These are phyloP conservation scores for Muscicapa striata DNA, from an alignment of 2,797 vertebrate species.

Conservation along the genomic window DNA sequence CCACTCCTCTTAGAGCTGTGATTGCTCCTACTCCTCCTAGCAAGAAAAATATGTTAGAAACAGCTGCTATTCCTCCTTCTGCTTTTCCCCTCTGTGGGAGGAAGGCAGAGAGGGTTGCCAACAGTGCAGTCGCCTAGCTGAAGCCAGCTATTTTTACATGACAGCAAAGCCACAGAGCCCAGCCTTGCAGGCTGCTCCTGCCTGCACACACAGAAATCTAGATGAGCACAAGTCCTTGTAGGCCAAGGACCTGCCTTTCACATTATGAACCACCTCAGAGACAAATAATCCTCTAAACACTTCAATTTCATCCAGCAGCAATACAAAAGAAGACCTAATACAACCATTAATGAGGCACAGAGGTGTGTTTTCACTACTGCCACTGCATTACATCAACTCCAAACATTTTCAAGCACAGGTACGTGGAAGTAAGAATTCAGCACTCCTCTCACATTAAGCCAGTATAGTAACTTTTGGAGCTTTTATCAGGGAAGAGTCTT, in stretches of 20 bases:
- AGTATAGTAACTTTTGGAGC: background rate
- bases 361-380: background rate
- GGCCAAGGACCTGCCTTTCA: background rate
- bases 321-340: background rate
- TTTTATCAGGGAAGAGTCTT: background rate
- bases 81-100: conserved; percentile 16
- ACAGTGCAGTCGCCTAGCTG: background rate
- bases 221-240: background rate
- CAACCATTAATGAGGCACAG: background rate
- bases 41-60: conserved; percentile 41
- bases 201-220: background rate
- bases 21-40: conserved; percentile 40
- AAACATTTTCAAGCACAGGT: background rate
- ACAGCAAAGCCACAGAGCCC: background rate
- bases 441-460: background rate
- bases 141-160: conserved; percentile 39
- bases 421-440: background rate
- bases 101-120: conserved; percentile 46
- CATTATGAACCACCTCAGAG: background rate
- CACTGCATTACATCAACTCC: background rate
- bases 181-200: background rate
- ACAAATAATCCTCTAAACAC: background rate
- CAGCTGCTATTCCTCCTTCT: conserved; percentile 52
- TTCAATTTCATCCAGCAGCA: background rate
- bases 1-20: background rate